Conservation (phyloP, 1,140 invertebrate species). For the Heliconius eleuchia region DNA sequence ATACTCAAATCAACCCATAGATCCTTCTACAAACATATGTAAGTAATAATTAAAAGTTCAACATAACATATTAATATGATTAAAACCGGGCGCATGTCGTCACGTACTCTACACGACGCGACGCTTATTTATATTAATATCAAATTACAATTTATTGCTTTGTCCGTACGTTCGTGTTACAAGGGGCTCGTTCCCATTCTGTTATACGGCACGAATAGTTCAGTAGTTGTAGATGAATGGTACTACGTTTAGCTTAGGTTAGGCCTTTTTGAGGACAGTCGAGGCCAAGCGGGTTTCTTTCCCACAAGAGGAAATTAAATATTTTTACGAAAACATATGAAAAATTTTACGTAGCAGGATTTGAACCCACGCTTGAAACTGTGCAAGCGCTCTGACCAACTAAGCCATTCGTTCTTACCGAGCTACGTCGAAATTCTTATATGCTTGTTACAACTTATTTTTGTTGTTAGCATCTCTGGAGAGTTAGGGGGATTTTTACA, state of each 20-base stretch:
- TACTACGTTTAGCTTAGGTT: too few relatives aligned
- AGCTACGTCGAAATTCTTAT: too few relatives aligned
- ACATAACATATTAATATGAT: constrained; percentile 43
- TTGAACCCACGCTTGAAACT: too few relatives aligned
- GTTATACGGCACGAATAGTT: neutral
- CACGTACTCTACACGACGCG: constrained; percentile 46
- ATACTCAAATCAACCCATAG: neutral
- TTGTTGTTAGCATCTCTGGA: too few relatives aligned
- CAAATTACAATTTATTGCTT: constrained; percentile 63
- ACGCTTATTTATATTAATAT: constrained; percentile 67
- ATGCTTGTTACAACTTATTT: too few relatives aligned
- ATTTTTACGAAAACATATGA: too few relatives aligned
- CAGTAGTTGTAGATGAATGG: neutral
- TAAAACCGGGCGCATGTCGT: constrained; percentile 56
- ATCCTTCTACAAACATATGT: neutral
- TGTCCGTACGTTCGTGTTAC: constrained; percentile 39
- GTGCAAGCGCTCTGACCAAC: too few relatives aligned
- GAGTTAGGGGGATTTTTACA: too few relatives aligned
- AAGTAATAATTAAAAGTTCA: constrained; percentile 39
- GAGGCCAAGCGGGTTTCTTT: too few relatives aligned
- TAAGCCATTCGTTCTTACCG: too few relatives aligned
- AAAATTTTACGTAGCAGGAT: too few relatives aligned
- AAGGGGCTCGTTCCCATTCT: constrained; percentile 11
- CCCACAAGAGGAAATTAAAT: too few relatives aligned
- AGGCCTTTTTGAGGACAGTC: neutral